Percentiles rank a stretch among this genome's conserved stretches.
These are phyloP conservation scores for Mimumesa dahlbomi DNA, from an alignment of 2,888 invertebrate genomes.

Conservation along the genomic window DNA sequence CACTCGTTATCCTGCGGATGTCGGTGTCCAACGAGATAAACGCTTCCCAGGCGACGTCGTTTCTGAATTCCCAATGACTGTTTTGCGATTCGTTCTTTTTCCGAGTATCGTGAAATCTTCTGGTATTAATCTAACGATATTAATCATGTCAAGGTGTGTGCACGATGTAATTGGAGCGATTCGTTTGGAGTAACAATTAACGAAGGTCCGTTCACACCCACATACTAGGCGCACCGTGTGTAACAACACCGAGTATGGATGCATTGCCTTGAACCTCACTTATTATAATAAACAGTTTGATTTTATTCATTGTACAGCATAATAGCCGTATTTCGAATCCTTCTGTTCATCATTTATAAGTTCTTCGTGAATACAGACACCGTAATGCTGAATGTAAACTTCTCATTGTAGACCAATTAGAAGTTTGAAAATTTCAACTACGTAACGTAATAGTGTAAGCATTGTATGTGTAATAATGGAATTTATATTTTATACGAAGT, in stretches of 20 bases:
- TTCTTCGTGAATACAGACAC: too few relatives aligned
- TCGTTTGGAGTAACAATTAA: conserved; percentile 64
- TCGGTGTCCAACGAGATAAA: conserved; percentile 59
- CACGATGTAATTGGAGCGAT: conserved; percentile 72
- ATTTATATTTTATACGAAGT: background rate
- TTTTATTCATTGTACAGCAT: conserved; percentile 8
- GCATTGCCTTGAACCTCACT: conserved; percentile 25
- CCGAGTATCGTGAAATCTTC: conserved; percentile 25
- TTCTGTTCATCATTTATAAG: too few relatives aligned
- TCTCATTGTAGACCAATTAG: too few relatives aligned
- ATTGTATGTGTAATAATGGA: too few relatives aligned
- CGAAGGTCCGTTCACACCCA: conserved; percentile 67
- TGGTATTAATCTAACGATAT: conserved; percentile 64
- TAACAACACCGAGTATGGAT: conserved; percentile 65
- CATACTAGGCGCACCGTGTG: conserved; percentile 46
- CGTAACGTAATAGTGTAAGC: too few relatives aligned
- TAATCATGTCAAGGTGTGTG: conserved; percentile 50
- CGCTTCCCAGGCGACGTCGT: conserved; percentile 27
- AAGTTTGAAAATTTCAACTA: too few relatives aligned
- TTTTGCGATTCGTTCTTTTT: conserved; percentile 15
- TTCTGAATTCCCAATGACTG: conserved; percentile 21
- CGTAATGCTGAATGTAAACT: too few relatives aligned
- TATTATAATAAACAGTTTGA: conserved; percentile 34
- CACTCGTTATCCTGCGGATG: conserved; percentile 64
- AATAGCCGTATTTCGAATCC: background rate